phyloP scores from a whole-genome alignment of 2,797 vertebrate species.

The Prionace glauca region DNA sequence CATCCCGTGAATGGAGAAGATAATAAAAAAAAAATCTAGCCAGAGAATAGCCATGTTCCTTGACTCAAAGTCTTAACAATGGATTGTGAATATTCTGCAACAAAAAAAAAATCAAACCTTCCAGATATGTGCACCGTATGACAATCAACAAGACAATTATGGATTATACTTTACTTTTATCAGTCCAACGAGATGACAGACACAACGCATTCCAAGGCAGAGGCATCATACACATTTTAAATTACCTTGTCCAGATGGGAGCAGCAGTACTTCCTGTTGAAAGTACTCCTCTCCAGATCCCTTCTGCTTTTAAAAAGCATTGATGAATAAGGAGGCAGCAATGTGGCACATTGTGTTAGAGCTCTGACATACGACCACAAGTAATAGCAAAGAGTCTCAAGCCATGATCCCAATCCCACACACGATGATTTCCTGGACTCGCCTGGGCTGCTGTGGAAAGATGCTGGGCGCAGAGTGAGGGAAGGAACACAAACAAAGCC shows the following conservation, averaged over 20 bases:
- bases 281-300: conserved; percentile 34
- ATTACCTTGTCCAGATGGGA: conserved; percentile 34
- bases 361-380: conserved; percentile 34
- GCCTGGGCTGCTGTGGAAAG: conserved; percentile 19
- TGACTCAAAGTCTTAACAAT: background rate
- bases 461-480: conserved; percentile 33
- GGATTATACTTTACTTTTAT: conserved; percentile 25
- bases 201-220: conserved; percentile 30
- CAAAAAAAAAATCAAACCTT: background rate
- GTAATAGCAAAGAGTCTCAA: conserved; percentile 32
- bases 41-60: background rate
- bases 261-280: conserved; percentile 31
- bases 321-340: conserved; percentile 33
- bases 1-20: background rate
- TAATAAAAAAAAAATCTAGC: background rate
- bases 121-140: background rate
- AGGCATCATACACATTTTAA: conserved; percentile 18
- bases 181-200: conserved; percentile 29
- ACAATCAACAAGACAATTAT: background rate
- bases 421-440: conserved; percentile 29
- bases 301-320: conserved; percentile 31
- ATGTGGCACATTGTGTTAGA: conserved; percentile 35
- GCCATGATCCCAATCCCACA: conserved; percentile 34
- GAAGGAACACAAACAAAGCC: conserved; percentile 34
- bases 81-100: background rate